Conservation (phyloP, 2,888 invertebrate genomes). For the Halictus ligatus region DNA sequence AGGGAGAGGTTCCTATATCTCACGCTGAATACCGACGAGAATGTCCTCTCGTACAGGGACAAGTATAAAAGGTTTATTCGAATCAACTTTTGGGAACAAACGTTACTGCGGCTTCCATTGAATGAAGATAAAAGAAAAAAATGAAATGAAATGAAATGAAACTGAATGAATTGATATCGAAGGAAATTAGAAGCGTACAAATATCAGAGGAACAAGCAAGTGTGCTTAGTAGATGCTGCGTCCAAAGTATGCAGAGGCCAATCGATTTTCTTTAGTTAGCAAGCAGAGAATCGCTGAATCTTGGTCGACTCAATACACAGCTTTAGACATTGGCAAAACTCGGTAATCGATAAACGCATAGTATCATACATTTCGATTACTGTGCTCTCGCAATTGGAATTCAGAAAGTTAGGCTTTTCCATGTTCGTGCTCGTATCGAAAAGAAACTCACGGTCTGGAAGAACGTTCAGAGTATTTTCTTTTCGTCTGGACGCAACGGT, state of each 20-base stretch:
- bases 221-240: not conserved
- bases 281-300: not conserved
- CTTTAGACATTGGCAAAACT: not conserved
- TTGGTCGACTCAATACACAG: not conserved
- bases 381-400: constrained; percentile 1
- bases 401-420: constrained; percentile 14
- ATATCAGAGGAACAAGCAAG: not conserved
- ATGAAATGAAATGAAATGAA: not conserved
- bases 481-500: constrained; percentile 73
- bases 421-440: constrained; percentile 71
- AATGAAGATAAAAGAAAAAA: not conserved
- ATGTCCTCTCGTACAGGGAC: not conserved
- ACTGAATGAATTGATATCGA: not conserved
- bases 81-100: not conserved
- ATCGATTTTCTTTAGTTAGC: not conserved
- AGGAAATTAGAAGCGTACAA: not conserved
- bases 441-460: constrained; percentile 83
- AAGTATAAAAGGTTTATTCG: too few relatives aligned
- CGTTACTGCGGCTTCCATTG: not conserved
- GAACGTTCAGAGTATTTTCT: constrained; percentile 75
- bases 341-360: constrained; percentile 16
- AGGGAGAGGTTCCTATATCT: not conserved
- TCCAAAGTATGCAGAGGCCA: not conserved
- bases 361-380: not conserved
- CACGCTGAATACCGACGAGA: not conserved